Evolutionary conservation across 2,113 vertebrate genomes (phyloP).

Genomic region (Tonatia bakeri): DNA sequence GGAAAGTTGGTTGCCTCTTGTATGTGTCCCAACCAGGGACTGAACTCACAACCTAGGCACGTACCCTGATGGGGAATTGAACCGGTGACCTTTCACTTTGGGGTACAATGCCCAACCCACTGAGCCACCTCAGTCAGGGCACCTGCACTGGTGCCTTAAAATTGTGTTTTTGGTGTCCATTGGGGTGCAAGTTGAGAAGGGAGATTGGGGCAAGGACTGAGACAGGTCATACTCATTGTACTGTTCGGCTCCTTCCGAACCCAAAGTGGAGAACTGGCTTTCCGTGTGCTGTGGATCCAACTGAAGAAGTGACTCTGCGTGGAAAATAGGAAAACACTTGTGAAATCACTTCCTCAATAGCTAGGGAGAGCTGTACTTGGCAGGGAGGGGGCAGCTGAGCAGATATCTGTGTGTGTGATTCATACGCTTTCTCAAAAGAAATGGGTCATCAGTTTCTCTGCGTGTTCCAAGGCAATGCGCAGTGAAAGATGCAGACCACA

Average conservation of each 20-base stretch:
- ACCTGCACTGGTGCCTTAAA: background rate
- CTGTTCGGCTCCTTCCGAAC: background rate
- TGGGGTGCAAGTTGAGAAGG: background rate
- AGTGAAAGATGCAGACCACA: background rate
- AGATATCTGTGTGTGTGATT: background rate
- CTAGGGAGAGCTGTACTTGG: background rate
- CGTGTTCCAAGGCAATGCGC: background rate
- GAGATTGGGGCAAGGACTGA: background rate
- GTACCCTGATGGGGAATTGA: too few relatives aligned
- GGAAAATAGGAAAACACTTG: background rate
- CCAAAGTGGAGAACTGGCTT: background rate
- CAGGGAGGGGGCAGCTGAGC: background rate
- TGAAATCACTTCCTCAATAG: background rate
- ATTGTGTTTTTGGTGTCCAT: background rate
- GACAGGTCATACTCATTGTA: background rate
- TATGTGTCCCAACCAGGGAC: too few relatives aligned
- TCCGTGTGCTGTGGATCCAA: background rate
- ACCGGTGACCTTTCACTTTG: too few relatives aligned
- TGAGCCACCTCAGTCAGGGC: too few relatives aligned
- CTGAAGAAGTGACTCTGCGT: background rate
- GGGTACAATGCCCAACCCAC: too few relatives aligned
- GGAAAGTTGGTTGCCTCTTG: too few relatives aligned
- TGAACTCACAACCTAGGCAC: too few relatives aligned
- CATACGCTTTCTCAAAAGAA: background rate
- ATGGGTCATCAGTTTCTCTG: background rate